A percentile compares a stretch with the other conserved stretches of the same genome.
Evolutionary conservation across 2,888 invertebrate genomes (phyloP).

Genomic region (Mycogona germanica): DNA sequence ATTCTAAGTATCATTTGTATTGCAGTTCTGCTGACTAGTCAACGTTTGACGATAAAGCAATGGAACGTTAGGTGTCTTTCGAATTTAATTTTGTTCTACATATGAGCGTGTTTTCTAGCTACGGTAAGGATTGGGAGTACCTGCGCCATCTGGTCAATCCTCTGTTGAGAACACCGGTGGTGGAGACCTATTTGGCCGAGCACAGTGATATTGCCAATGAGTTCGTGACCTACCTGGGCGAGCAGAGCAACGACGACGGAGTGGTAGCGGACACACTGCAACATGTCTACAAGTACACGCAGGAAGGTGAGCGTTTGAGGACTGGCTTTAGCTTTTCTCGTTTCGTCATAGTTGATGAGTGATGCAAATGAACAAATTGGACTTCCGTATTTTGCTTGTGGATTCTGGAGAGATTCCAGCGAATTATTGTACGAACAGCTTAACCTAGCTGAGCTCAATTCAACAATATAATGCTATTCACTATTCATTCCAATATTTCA

Average conservation of each 20-base stretch:
- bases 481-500: background rate
- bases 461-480: too few species aligned
- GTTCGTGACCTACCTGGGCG: slow-evolving; percentile 37
- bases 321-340: too few species aligned
- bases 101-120: slow-evolving; percentile 32
- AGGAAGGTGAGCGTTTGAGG: slow-evolving; percentile 33
- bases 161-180: slow-evolving; percentile 39
- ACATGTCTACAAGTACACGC: slow-evolving; percentile 35
- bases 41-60: background rate
- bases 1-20: slow-evolving; percentile 1
- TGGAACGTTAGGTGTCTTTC: too few species aligned
- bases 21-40: too few species aligned
- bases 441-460: too few species aligned
- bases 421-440: too few species aligned
- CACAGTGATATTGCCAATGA: slow-evolving; percentile 37
- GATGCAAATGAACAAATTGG: too few species aligned
- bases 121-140: slow-evolving; percentile 46
- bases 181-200: slow-evolving; percentile 35
- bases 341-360: background rate
- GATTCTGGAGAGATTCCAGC: too few species aligned
- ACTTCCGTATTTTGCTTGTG: too few species aligned
- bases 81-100: too few species aligned
- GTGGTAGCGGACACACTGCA: slow-evolving; percentile 33
- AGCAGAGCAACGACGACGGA: slow-evolving; percentile 27
- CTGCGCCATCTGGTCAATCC: slow-evolving; percentile 41